Evolutionary conservation across 2,113 vertebrate genomes (phyloP).

Genomic region (Platichthys flesus): DNA sequence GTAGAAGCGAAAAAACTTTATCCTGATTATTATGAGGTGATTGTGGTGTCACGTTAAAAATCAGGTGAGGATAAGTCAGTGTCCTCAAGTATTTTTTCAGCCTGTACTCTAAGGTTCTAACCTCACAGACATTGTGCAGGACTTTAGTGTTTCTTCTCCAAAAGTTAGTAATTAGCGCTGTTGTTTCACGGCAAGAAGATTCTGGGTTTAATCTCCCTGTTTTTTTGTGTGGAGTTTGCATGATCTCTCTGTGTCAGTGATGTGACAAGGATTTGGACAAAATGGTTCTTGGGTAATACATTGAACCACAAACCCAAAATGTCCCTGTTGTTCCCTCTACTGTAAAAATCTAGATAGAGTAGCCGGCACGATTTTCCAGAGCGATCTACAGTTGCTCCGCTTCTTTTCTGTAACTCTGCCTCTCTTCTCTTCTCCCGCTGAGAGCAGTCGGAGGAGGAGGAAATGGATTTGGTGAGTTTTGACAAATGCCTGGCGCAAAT

Average conservation of each 20-base stretch:
- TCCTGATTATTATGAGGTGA: background rate
- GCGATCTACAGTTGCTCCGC: conserved; percentile 32
- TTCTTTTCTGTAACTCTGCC: conserved; percentile 65
- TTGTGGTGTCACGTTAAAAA: too few species aligned
- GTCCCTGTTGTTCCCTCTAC: conserved; percentile 1
- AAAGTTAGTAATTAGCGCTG: too few species aligned
- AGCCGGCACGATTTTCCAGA: conserved; percentile 24
- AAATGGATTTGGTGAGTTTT: conserved; percentile 98
- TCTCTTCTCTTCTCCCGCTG: conserved; percentile 83
- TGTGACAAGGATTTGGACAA: background rate
- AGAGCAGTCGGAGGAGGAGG: conserved; percentile 97
- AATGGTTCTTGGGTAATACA: background rate
- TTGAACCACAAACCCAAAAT: conserved; percentile 6
- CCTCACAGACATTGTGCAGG: too few species aligned
- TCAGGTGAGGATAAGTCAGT: too few species aligned
- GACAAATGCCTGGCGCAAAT: conserved; percentile 69
- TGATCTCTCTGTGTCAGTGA: too few species aligned
- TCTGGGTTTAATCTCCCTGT: too few species aligned
- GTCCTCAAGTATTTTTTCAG: too few species aligned
- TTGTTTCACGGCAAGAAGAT: too few species aligned
- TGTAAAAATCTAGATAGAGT: conserved; percentile 15
- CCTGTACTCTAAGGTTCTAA: too few species aligned
- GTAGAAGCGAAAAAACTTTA: background rate
- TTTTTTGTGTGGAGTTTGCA: too few species aligned
- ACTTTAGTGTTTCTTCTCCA: too few species aligned